Conservation (phyloP, 30 jellyfish, hydroid and myxozoan species). For the Aurelia aurita complex sp. Pacific region DNA sequence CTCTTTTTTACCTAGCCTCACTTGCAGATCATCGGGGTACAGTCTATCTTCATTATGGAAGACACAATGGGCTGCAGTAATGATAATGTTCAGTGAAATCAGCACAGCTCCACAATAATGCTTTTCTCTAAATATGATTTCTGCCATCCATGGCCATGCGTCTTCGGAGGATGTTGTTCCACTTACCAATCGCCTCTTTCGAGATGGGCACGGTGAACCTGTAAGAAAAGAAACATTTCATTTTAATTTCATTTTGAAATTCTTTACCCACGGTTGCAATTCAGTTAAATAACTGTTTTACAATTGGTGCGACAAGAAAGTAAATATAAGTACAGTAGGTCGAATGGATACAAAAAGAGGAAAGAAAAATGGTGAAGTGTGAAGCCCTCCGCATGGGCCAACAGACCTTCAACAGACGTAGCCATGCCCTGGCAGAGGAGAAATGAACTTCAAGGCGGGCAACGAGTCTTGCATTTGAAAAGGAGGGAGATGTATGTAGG, state of each 20-base stretch:
- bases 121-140: constrained; percentile 21
- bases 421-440: too few relatives aligned
- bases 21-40: constrained; percentile 30
- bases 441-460: too few relatives aligned
- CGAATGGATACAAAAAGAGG: too few relatives aligned
- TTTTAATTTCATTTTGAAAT: too few relatives aligned
- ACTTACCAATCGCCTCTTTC: constrained; percentile 75
- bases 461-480: too few relatives aligned
- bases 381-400: too few relatives aligned
- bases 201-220: constrained; percentile 36
- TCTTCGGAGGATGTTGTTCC: constrained; percentile 39
- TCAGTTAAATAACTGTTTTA: not conserved
- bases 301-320: too few relatives aligned
- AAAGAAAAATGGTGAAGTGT: too few relatives aligned
- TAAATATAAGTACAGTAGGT: too few relatives aligned
- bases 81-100: constrained; percentile 24
- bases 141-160: constrained; percentile 97
- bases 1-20: constrained; percentile 44
- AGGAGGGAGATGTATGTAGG: too few relatives aligned
- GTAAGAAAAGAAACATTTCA: not conserved
- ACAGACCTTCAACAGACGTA: too few relatives aligned
- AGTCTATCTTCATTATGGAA: constrained; percentile 35
- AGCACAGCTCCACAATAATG: constrained; percentile 82
- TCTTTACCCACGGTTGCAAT: too few relatives aligned
- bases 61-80: constrained; percentile 92